Evolutionary conservation across 2,797 vertebrate genomes (phyloP).

Genomic region (Diglossa cyanea): DNA sequence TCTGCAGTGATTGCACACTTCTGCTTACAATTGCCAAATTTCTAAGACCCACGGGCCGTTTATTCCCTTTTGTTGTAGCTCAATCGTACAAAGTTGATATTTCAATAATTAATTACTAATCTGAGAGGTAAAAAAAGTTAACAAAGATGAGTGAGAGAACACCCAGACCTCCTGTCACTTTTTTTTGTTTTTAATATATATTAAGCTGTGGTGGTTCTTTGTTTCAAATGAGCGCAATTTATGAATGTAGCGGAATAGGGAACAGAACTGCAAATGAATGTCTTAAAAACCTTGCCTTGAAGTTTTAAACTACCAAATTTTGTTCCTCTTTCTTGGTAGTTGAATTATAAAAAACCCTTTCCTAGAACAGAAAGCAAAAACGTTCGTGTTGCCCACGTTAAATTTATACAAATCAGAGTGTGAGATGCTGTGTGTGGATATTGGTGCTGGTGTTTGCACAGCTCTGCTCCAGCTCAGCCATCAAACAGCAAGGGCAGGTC

Average conservation of each 20-base stretch:
- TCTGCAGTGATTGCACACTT: neutral
- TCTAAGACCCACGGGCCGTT: accelerated
- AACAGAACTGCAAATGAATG: neutral
- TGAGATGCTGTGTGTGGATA: neutral
- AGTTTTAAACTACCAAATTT: neutral
- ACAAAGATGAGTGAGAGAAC: neutral
- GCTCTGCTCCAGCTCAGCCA: neutral
- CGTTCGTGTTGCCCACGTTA: no score
- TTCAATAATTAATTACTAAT: neutral
- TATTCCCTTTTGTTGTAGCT: neutral
- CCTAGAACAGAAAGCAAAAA: neutral
- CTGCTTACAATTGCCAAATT: neutral
- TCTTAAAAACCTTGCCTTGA: neutral
- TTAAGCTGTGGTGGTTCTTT: neutral
- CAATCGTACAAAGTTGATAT: neutral
- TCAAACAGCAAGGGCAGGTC: neutral
- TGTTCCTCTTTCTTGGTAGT: neutral
- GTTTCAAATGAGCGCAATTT: neutral
- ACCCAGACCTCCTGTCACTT: neutral
- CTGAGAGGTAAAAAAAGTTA: neutral
- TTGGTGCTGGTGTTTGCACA: neutral
- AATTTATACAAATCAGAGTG: neutral
- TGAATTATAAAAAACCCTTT: neutral
- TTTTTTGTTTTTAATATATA: neutral
- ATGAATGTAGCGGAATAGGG: neutral